Conservation (phyloP, 2,797 vertebrate species). For the Pelobates cultripes region DNA sequence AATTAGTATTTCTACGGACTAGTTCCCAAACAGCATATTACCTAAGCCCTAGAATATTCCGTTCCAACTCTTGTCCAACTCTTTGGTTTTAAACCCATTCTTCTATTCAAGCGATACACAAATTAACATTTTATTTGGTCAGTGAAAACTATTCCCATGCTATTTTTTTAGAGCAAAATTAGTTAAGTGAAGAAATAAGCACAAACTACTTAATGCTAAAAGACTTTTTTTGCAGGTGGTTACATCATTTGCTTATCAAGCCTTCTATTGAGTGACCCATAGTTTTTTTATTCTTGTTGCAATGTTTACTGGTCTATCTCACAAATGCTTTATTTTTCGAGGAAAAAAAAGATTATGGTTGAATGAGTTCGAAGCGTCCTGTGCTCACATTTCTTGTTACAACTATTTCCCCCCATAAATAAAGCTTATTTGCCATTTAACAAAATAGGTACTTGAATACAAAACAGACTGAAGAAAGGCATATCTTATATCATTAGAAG, state of each 20-base stretch:
- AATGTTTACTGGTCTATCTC: not conserved
- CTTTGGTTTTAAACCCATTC: not conserved
- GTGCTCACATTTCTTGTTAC: not conserved
- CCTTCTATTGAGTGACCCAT: not conserved
- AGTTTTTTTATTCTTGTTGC: not conserved
- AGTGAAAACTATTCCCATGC: not conserved
- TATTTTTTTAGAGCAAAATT: not conserved
- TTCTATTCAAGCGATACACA: not conserved
- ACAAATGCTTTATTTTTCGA: not conserved
- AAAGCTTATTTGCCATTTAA: not conserved
- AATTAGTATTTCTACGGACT: not conserved
- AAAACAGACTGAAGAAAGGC: not conserved
- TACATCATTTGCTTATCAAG: not conserved
- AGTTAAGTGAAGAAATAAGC: not conserved
- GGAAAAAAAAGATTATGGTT: not conserved
- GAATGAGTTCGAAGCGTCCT: not conserved
- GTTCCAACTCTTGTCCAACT: not conserved
- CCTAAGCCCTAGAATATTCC: not conserved
- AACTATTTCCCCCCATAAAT: not conserved
- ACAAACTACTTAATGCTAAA: conserved; percentile 16
- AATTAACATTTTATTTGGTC: not conserved
- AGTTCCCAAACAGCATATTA: not conserved
- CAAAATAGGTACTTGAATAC: not conserved
- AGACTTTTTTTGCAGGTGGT: conserved; percentile 3
- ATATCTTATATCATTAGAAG: not conserved